A percentile compares a stretch with the other conserved stretches of the same genome.
Evolutionary conservation across 2,113 vertebrate genomes (phyloP).

Genomic region (Nansenia antarctica): DNA sequence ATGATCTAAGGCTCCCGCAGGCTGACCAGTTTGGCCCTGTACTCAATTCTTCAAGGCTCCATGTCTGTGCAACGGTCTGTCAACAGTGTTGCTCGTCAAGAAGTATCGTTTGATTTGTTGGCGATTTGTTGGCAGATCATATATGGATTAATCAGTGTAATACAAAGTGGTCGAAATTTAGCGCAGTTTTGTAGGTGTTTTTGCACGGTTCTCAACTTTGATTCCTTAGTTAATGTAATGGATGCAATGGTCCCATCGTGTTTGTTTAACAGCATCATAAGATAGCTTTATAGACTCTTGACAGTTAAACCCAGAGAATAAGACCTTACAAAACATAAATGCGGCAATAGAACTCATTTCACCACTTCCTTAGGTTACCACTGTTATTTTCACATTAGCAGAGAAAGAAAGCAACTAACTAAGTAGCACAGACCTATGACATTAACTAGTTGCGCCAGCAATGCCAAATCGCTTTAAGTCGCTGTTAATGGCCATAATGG

Average conservation of each 20-base stretch:
- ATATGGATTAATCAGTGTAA: too few species aligned
- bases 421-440: conserved; percentile 23
- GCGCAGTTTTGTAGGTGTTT: not conserved
- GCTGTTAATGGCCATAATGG: not conserved
- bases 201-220: not conserved
- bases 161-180: too few species aligned
- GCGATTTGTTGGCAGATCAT: too few species aligned
- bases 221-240: not conserved
- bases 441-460: conserved; percentile 20
- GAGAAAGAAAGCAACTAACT: conserved; percentile 17
- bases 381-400: conserved; percentile 16
- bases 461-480: conserved; percentile 23
- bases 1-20: too few species aligned
- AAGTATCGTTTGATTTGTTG: too few species aligned
- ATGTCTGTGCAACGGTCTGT: too few species aligned
- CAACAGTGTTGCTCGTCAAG: too few species aligned
- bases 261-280: not conserved
- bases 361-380: not conserved
- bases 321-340: not conserved
- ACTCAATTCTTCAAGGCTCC: too few species aligned
- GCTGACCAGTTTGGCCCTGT: too few species aligned
- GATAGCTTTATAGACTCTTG: not conserved
- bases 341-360: not conserved
- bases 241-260: not conserved
- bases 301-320: not conserved